These are phyloP conservation scores for Peromyscus melanophrys DNA, from an alignment of 2,797 vertebrate genomes.

Conservation along the genomic window DNA sequence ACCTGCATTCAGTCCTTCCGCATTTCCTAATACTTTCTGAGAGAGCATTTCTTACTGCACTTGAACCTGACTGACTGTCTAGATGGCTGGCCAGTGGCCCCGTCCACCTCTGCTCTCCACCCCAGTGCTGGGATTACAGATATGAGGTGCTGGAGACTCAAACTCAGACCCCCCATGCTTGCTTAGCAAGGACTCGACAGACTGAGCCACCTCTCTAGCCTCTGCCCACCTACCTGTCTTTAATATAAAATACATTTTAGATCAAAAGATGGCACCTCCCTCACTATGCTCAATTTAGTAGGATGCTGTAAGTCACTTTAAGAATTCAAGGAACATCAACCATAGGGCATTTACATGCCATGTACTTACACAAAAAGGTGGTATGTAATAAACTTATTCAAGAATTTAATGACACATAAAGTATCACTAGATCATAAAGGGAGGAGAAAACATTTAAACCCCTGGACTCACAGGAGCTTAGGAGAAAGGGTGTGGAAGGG, in stretches of 20 bases:
- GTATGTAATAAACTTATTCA: background rate
- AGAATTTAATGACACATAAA: background rate
- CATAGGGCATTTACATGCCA: background rate
- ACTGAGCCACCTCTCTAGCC: background rate
- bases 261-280: background rate
- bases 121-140: background rate
- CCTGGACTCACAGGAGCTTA: background rate
- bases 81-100: background rate
- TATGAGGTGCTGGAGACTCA: background rate
- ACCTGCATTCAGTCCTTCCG: background rate
- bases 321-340: background rate
- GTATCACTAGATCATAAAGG: background rate
- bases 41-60: background rate
- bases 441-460: background rate
- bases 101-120: background rate
- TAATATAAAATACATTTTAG: background rate
- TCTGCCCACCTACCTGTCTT: background rate
- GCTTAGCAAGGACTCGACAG: background rate
- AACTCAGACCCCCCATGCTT: background rate
- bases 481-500: conserved; percentile 26
- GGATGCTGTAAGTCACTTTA: background rate
- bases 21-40: background rate
- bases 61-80: background rate
- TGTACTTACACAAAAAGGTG: background rate
- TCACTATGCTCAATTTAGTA: background rate